Conservation (phyloP, 2,888 invertebrate genomes). For the Ceriagrion tenellum region DNA sequence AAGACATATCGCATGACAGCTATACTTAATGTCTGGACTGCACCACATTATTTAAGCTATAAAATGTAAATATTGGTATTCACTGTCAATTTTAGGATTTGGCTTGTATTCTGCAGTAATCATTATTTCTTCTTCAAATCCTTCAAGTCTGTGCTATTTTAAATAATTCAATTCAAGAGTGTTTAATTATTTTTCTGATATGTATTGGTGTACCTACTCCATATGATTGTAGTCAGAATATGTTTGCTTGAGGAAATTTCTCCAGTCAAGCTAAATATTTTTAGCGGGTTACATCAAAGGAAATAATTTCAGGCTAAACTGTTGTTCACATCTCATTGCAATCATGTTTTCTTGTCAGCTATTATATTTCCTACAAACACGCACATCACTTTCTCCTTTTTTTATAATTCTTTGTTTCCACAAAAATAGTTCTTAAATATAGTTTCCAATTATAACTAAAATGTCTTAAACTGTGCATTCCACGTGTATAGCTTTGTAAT, state of each 20-base stretch:
- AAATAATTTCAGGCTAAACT: background rate
- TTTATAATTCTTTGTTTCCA: background rate
- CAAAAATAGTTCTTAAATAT: background rate
- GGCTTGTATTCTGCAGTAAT: too few relatives aligned
- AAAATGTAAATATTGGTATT: too few relatives aligned
- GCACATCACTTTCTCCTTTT: background rate
- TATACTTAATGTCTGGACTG: background rate
- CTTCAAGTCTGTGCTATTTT: background rate
- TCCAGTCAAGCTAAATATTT: background rate
- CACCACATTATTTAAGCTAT: background rate
- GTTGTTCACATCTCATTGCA: too few relatives aligned
- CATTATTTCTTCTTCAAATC: background rate
- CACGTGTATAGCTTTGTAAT: background rate
- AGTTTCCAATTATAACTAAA: background rate
- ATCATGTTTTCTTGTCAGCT: too few relatives aligned
- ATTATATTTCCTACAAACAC: too few relatives aligned
- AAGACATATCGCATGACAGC: background rate
- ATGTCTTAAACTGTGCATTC: background rate
- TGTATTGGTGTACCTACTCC: background rate
- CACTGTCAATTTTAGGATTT: too few relatives aligned
- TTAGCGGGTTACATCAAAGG: background rate
- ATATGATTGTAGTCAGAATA: background rate
- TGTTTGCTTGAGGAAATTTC: background rate
- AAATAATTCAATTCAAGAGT: background rate
- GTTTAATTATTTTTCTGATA: background rate